Conservation (phyloP, 2,888 invertebrate genomes). For the Dugesia japonica region DNA sequence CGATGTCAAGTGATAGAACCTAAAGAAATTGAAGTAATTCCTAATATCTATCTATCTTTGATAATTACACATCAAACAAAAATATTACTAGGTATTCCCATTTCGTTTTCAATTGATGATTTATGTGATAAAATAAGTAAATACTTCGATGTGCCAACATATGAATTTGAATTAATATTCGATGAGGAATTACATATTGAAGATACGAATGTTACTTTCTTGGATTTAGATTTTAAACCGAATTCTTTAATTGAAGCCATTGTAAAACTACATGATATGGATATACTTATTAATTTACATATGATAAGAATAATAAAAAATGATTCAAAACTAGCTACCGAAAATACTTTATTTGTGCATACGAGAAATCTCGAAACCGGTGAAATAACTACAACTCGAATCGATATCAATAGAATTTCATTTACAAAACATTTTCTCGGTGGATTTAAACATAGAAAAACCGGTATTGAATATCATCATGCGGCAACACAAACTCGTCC, state of each 20-base stretch:
- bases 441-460: slow-evolving; percentile 61
- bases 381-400: too few species aligned
- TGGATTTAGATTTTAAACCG: background rate
- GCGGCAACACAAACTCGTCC: slow-evolving; percentile 65
- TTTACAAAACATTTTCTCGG: slow-evolving; percentile 60
- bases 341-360: background rate
- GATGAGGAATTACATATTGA: background rate
- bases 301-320: background rate
- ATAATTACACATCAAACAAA: background rate
- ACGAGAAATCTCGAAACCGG: background rate
- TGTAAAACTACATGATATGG: background rate
- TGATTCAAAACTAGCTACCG: background rate
- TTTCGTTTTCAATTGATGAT: background rate
- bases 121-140: background rate
- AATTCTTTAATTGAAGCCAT: background rate
- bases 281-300: background rate
- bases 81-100: background rate
- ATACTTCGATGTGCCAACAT: background rate
- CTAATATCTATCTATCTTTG: background rate
- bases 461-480: slow-evolving; percentile 61
- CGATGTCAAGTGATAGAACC: background rate
- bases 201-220: background rate
- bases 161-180: background rate
- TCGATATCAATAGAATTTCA: background rate
- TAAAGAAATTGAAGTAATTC: background rate